These are phyloP conservation scores for Cepaea nemoralis DNA, from an alignment of 1,140 invertebrate genomes.

Conservation along the genomic window DNA sequence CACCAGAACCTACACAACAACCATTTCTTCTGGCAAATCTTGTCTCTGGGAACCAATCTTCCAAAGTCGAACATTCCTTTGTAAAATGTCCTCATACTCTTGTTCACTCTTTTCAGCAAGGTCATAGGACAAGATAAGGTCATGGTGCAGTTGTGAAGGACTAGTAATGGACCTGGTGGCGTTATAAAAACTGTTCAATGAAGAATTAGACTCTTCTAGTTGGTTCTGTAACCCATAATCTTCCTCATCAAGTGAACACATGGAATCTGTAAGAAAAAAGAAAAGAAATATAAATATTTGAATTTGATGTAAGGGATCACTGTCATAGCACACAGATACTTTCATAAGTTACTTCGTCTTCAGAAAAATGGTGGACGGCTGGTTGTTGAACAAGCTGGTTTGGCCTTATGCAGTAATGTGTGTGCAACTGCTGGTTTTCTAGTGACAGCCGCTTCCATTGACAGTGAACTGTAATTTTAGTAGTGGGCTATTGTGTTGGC, in stretches of 20 bases:
- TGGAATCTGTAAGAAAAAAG: conserved; percentile 7
- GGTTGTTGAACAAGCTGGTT: too few relatives aligned
- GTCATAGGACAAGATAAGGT: not conserved
- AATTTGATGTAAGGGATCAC: too few relatives aligned
- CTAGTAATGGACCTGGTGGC: not conserved
- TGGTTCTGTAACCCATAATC: conserved; percentile 10
- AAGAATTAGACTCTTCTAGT: conserved; percentile 22
- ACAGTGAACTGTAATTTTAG: too few relatives aligned
- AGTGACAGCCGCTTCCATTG: too few relatives aligned
- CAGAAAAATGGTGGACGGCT: too few relatives aligned
- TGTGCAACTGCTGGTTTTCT: too few relatives aligned
- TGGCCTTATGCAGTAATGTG: too few relatives aligned
- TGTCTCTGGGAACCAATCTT: conserved; percentile 1
- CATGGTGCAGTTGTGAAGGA: not conserved
- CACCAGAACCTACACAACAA: not conserved
- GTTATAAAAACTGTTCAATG: not conserved
- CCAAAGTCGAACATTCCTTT: conserved; percentile 33
- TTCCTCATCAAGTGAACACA: conserved; percentile 20
- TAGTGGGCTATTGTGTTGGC: too few relatives aligned
- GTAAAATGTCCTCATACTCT: conserved; percentile 33
- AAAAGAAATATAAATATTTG: too few relatives aligned
- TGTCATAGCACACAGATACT: too few relatives aligned
- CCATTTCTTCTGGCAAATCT: not conserved
- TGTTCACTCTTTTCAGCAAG: not conserved
- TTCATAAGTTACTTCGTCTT: too few relatives aligned